Evolutionary conservation across 2,113 vertebrate species (phyloP), one percentile per base, ranked within the genome.

Genomic region (Etia nguti): DNA sequence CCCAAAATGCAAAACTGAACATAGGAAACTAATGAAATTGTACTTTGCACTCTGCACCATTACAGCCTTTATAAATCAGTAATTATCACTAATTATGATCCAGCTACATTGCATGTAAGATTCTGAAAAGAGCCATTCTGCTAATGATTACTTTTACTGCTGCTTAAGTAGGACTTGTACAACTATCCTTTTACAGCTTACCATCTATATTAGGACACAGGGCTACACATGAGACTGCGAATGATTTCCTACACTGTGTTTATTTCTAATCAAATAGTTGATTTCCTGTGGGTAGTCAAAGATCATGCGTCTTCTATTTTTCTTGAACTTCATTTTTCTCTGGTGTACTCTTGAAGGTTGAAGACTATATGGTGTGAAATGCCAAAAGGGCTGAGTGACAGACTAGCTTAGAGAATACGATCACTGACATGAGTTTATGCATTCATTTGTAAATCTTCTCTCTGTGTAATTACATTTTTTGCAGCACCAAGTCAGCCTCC

Each of bases 401-500:
- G 68, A 60, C 56, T 65, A 57, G 5, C 70, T 62, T 15, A 56
- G 16, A 85, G 57, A 86, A 50, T 15, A 31, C 24, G 36, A 18
- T 29, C 46, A 26, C 54, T 77, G 52, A 57, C 60, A 56, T 12
- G 20, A 4, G 31, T 62, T 62, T 46, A 34, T 82, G 36, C 52
- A 62, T 86, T 85, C 22, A 79, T 90, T 54, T 92, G 62, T 83
- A 38, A 83, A 85, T 16, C 10, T 56, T 93, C 26, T 79, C 80
- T 92, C 86, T 94, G 4, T 68, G 1, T 94, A 84, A 89, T 95
- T 94, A 43, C 48, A 81, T 83, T 87, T 95, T 82, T 94, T 93
- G 55, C 94, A 98, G 98, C 97, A 79, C 97, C 97, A 16, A 97
- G 97, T 84, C 98, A 97, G 90, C 96, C 97, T 16, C 97, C 97